Evolutionary conservation across 1,140 invertebrate genomes (phyloP).

Genomic region (Ceratosolen fusciceps): DNA sequence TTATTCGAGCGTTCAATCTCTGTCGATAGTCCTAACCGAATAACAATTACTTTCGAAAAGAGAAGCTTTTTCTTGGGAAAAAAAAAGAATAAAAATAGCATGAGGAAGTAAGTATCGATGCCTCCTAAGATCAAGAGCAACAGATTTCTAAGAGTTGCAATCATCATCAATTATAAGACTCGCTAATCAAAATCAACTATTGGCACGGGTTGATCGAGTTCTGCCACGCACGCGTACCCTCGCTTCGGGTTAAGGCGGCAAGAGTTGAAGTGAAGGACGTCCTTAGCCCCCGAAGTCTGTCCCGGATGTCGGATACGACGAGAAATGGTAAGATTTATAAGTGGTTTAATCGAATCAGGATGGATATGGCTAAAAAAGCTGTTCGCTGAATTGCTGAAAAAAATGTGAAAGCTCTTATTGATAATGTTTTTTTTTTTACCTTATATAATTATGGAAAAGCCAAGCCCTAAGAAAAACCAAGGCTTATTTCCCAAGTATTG

Average conservation of each 20-base stretch:
- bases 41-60: too few relatives aligned
- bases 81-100: too few relatives aligned
- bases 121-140: too few relatives aligned
- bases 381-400: not conserved
- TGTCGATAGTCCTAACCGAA: too few relatives aligned
- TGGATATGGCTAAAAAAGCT: not conserved
- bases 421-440: too few relatives aligned
- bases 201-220: not conserved
- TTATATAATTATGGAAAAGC: not conserved
- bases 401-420: not conserved
- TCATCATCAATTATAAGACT: too few relatives aligned
- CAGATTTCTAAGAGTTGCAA: too few relatives aligned
- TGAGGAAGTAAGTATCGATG: too few relatives aligned
- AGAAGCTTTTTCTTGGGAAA: too few relatives aligned
- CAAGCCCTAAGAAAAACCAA: too few relatives aligned
- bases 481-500: not conserved
- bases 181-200: not conserved
- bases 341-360: conserved; percentile 13
- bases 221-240: not conserved
- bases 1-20: too few relatives aligned
- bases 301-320: too few relatives aligned
- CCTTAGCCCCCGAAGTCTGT: not conserved
- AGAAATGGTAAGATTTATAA: conserved; percentile 15
- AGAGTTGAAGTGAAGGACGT: not conserved
- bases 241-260: not conserved